These are phyloP conservation scores for Lepilemur ruficaudatus DNA, from an alignment of 2,797 vertebrate genomes.

Conservation along the genomic window DNA sequence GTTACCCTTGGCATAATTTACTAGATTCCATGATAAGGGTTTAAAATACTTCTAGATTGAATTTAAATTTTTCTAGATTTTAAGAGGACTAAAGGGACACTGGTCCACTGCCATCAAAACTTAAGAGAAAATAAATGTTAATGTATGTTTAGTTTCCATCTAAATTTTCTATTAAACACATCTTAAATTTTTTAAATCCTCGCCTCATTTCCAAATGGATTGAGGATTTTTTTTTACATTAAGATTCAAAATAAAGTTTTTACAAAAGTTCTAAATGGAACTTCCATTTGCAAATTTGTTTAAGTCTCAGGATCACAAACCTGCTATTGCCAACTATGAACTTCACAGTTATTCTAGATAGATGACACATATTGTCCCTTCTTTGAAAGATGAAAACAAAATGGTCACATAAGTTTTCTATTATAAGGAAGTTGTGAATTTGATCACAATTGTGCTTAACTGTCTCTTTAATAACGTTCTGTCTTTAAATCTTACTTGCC, in stretches of 20 bases:
- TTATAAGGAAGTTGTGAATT: slow-evolving; percentile 36
- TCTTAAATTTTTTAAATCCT: slow-evolving; percentile 1
- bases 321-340: slow-evolving; percentile 7
- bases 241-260: slow-evolving; percentile 50
- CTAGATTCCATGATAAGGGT: not conserved
- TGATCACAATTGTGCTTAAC: not conserved
- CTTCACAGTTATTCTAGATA: not conserved
- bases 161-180: not conserved
- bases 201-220: slow-evolving; percentile 31
- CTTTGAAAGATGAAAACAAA: slow-evolving; percentile 54
- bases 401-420: not conserved
- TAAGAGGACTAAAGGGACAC: not conserved
- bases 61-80: slow-evolving; percentile 1
- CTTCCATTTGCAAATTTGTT: slow-evolving; percentile 4
- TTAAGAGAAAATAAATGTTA: slow-evolving; percentile 27
- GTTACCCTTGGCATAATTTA: not conserved
- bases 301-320: slow-evolving; percentile 52
- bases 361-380: slow-evolving; percentile 15
- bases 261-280: slow-evolving; percentile 30
- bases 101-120: not conserved
- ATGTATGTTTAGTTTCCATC: not conserved
- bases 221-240: not conserved
- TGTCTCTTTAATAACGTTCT: slow-evolving; percentile 25
- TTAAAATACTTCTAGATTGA: slow-evolving; percentile 12
- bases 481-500: not conserved